Percentiles rank a stretch among this genome's conserved stretches.
phyloP scores from a whole-genome alignment of 2,888 invertebrate genomes.

The Lasioglossum lativentre region DNA sequence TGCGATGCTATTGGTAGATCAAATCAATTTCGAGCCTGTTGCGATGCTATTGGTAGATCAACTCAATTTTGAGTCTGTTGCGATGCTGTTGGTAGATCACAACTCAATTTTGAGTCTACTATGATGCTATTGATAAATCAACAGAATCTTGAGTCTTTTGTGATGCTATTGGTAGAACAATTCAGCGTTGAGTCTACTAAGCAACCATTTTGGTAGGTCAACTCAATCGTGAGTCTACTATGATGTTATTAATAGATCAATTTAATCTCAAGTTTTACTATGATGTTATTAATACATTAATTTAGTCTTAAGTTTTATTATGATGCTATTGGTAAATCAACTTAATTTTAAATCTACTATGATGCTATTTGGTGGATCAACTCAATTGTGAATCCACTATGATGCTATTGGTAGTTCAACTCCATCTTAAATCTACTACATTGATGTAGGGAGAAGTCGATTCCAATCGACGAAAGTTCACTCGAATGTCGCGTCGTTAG shows the following conservation, averaged over 20 bases:
- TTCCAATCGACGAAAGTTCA: too few relatives aligned
- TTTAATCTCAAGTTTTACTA: too few relatives aligned
- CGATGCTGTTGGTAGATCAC: background rate
- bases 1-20: background rate
- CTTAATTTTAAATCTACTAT: background rate
- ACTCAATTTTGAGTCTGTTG: too few relatives aligned
- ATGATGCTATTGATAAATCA: background rate
- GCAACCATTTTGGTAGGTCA: too few relatives aligned
- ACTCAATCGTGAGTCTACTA: too few relatives aligned
- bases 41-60: too few relatives aligned
- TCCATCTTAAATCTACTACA: background rate
- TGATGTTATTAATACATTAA: too few relatives aligned
- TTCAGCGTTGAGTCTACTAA: background rate
- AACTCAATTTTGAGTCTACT: background rate
- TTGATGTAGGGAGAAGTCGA: too few relatives aligned
- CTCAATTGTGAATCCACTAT: background rate
- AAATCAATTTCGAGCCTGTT: too few relatives aligned
- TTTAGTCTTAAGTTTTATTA: background rate
- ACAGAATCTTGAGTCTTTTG: background rate
- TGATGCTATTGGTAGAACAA: fast-evolving
- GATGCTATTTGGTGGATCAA: background rate
- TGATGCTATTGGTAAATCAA: background rate
- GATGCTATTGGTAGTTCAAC: background rate
- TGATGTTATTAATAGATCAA: too few relatives aligned
- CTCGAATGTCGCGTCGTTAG: too few relatives aligned